phyloP scores from a whole-genome alignment of 2,888 invertebrate genomes.

The Zootermopsis nevadensis region DNA sequence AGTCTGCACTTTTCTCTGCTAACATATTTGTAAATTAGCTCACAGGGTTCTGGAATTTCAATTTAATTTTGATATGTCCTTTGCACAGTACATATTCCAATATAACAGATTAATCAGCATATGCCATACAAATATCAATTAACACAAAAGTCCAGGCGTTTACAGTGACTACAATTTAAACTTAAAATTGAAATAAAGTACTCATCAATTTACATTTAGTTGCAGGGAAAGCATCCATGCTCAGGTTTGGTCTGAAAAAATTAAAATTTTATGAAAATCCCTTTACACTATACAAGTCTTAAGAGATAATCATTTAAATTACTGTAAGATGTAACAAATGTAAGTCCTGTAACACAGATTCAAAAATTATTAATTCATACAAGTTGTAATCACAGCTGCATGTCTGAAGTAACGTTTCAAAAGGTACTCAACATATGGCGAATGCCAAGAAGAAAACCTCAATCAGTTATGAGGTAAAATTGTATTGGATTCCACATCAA shows the following conservation, averaged over 20 bases:
- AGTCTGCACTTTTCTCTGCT: too few species aligned
- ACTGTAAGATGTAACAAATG: not conserved
- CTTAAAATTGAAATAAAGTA: constrained; percentile 29
- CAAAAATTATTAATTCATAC: not conserved
- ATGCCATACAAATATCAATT: not conserved
- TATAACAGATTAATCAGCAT: not conserved
- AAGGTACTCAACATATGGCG: not conserved
- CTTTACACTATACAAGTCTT: not conserved
- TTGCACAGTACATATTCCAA: not conserved
- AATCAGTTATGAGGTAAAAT: constrained; percentile 12
- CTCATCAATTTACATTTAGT: constrained; percentile 37
- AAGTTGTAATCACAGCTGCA: not conserved
- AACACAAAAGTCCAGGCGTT: not conserved
- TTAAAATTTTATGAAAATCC: constrained; percentile 13
- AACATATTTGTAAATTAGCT: too few species aligned
- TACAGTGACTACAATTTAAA: not conserved
- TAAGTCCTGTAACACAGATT: too few species aligned
- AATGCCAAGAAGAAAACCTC: not conserved
- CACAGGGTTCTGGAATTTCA: not conserved
- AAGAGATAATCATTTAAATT: not conserved
- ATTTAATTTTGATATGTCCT: not conserved
- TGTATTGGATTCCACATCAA: constrained; percentile 31
- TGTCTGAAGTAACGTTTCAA: not conserved
- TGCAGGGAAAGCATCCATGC: constrained; percentile 30
- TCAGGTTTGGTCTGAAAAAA: constrained; percentile 40